phyloP scores from a whole-genome alignment of 1,140 invertebrate genomes.

The Drosophila busckii region DNA sequence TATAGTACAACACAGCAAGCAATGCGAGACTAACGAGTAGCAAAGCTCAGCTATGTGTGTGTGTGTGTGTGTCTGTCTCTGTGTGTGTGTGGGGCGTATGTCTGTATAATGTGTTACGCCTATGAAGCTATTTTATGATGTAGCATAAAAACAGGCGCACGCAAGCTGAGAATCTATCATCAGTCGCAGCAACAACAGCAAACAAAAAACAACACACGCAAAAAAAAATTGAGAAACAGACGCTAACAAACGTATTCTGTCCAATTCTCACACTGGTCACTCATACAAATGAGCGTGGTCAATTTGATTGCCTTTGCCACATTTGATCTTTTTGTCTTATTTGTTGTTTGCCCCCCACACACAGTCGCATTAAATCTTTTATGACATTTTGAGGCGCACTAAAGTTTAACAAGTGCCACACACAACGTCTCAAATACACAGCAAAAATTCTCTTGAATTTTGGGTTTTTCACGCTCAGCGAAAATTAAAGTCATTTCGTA shows the following conservation, averaged over 20 bases:
- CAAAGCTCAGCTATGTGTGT: constrained; percentile 33
- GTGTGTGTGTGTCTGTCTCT: not conserved
- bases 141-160: constrained; percentile 62
- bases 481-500: constrained; percentile 56
- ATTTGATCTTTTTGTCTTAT: not conserved
- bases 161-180: constrained; percentile 71
- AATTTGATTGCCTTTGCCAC: constrained; percentile 20
- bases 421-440: not conserved
- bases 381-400: constrained; percentile 65
- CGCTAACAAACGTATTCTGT: not conserved
- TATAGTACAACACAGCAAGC: no score
- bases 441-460: constrained; percentile 27
- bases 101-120: constrained; percentile 52
- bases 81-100: not conserved
- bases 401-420: constrained; percentile 60
- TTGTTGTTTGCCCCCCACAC: not conserved
- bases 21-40: constrained; percentile 39
- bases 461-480: constrained; percentile 50
- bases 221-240: constrained; percentile 38
- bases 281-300: constrained; percentile 52
- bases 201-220: constrained; percentile 32
- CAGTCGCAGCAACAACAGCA: no score
- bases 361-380: constrained; percentile 60
- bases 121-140: constrained; percentile 58
- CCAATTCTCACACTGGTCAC: constrained; percentile 7